Evolutionary conservation across 1,140 invertebrate species (phyloP).

Genomic region (Cephus cinctus): DNA sequence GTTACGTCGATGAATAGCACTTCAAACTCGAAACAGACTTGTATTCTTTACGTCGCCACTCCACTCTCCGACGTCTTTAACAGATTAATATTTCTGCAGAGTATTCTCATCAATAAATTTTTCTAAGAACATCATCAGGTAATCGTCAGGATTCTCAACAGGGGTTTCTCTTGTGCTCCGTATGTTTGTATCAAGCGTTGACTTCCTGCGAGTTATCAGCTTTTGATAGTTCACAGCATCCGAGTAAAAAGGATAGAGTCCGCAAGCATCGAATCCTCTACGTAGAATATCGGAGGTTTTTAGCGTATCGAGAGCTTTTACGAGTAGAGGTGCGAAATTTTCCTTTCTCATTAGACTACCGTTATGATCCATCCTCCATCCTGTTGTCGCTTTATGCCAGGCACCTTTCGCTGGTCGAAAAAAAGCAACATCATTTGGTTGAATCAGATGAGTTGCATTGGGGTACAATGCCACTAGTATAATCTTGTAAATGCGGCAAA

Average conservation of each 20-base stretch:
- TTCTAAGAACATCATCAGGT: slow-evolving; percentile 13
- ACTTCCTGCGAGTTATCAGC: slow-evolving; percentile 7
- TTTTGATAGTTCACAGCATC: slow-evolving; percentile 23
- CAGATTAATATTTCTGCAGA: slow-evolving; percentile 10
- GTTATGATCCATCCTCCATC: slow-evolving; percentile 20
- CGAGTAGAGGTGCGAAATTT: slow-evolving; percentile 23
- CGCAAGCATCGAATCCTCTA: slow-evolving; percentile 27
- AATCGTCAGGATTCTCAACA: neutral
- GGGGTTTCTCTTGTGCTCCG: neutral
- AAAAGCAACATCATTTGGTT: no score
- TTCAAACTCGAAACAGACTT: slow-evolving; percentile 11
- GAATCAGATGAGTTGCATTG: no score
- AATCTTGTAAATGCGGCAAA: no score
- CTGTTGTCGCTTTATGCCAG: slow-evolving; percentile 24
- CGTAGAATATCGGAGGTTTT: slow-evolving; percentile 10
- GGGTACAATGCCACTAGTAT: no score
- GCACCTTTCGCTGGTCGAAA: slow-evolving; percentile 32
- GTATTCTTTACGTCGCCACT: slow-evolving; percentile 6
- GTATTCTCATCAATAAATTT: neutral
- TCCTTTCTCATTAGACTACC: slow-evolving; percentile 16
- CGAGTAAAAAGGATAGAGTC: slow-evolving; percentile 19
- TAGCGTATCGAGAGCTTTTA: slow-evolving; percentile 10
- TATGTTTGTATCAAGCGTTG: neutral
- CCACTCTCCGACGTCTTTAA: neutral
- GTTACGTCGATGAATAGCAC: no score